These are phyloP conservation scores for Melieria picta DNA, from an alignment of 2,888 invertebrate species.

Conservation along the genomic window DNA sequence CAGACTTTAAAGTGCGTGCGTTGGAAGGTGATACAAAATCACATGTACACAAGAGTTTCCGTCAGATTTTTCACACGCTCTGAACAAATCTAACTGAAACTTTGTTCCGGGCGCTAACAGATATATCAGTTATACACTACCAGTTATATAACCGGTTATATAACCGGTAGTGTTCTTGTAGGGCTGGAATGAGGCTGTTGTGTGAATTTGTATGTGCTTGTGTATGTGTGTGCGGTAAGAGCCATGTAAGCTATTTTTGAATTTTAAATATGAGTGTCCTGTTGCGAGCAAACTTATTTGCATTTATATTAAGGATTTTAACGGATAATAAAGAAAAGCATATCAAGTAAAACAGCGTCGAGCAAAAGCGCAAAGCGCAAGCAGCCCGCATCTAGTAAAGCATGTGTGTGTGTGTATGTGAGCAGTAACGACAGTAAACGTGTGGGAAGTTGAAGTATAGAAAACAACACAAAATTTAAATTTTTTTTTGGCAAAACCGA, in stretches of 20 bases:
- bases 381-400: not conserved
- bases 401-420: not conserved
- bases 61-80: no score
- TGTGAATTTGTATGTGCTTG: not conserved
- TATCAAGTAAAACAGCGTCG: not conserved
- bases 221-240: no score
- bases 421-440: not conserved
- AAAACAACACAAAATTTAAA: not conserved
- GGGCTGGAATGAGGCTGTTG: not conserved
- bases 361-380: not conserved
- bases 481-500: not conserved
- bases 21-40: no score
- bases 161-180: no score
- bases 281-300: slow-evolving; percentile 43
- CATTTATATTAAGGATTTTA: slow-evolving; percentile 46
- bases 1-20: no score
- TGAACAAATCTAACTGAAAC: no score
- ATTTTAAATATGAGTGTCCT: slow-evolving; percentile 17
- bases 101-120: no score
- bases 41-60: no score
- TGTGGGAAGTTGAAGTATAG: not conserved
- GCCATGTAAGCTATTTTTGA: not conserved
- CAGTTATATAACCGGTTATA: no score
- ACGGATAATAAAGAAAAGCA: slow-evolving; percentile 29
- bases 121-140: no score